A percentile compares a stretch with the other conserved stretches of the same genome.
phyloP scores from a whole-genome alignment of 2,888 invertebrate species.

The Minunthozetes semirufus region DNA sequence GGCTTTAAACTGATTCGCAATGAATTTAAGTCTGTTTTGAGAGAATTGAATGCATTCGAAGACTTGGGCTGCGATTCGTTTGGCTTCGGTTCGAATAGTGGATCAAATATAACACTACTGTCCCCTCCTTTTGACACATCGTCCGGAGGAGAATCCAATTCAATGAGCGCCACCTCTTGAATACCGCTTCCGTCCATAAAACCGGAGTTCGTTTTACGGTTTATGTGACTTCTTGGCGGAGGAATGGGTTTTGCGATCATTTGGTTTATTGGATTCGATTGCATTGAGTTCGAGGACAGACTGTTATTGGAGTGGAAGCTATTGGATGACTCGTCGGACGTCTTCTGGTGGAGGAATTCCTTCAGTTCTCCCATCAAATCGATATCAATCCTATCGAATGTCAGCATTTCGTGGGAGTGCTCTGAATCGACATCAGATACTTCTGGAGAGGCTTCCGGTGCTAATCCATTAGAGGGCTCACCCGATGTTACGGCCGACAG shows the following conservation, averaged over 20 bases:
- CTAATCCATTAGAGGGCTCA: background rate
- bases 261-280: background rate
- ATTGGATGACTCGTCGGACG: constrained; percentile 18
- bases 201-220: background rate
- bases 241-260: constrained; percentile 38
- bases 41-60: background rate
- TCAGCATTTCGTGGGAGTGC: constrained; percentile 32
- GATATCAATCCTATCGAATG: constrained; percentile 38
- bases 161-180: constrained; percentile 29
- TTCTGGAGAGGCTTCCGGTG: constrained; percentile 37
- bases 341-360: constrained; percentile 38
- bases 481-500: background rate
- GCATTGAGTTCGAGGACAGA: background rate
- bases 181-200: background rate
- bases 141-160: constrained; percentile 37
- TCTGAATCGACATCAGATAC: constrained; percentile 38
- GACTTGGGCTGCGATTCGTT: background rate
- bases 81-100: constrained; percentile 29
- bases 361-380: constrained; percentile 41
- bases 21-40: background rate
- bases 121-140: background rate
- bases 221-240: constrained; percentile 36
- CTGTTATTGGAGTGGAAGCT: constrained; percentile 5
- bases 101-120: constrained; percentile 34
- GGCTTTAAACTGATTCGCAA: background rate